These are phyloP conservation scores for Chymomyza fuscimana DNA, from an alignment of 2,888 invertebrate genomes.

Conservation along the genomic window DNA sequence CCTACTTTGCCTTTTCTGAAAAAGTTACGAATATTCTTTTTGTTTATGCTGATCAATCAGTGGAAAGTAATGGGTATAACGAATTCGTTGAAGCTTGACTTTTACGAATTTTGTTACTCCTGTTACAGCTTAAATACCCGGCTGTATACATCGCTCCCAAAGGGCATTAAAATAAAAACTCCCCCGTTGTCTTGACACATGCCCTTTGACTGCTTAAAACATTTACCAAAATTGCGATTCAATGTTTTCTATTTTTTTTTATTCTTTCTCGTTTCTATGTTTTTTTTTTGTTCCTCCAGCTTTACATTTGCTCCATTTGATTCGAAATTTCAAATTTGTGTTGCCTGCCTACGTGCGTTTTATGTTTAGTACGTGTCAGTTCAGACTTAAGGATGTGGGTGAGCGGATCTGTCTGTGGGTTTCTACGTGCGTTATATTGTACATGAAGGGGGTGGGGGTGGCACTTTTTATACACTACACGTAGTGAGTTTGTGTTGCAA, in stretches of 20 bases:
- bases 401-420: not conserved
- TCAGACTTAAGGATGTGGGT: slow-evolving; percentile 27
- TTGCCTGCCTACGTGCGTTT: slow-evolving; percentile 59
- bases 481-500: not conserved
- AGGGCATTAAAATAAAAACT: not conserved
- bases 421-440: not conserved
- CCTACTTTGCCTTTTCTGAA: too few relatives aligned
- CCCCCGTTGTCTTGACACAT: not conserved
- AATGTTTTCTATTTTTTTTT: slow-evolving; percentile 2
- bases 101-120: not conserved
- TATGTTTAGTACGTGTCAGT: slow-evolving; percentile 62
- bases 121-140: not conserved
- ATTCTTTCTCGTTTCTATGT: not conserved
- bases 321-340: slow-evolving; percentile 49
- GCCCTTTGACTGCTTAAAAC: not conserved
- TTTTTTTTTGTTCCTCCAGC: not conserved
- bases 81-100: too few relatives aligned
- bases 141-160: not conserved
- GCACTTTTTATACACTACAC: not conserved
- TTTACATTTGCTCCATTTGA: slow-evolving; percentile 25
- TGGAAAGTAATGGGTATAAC: too few relatives aligned
- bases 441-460: not conserved
- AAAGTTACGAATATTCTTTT: too few relatives aligned
- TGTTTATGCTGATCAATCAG: too few relatives aligned
- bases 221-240: not conserved